Percentiles rank a stretch among this genome's conserved stretches.
Conservation (phyloP, 2,113 vertebrate genomes). For the Xyliphius kryptos region DNA sequence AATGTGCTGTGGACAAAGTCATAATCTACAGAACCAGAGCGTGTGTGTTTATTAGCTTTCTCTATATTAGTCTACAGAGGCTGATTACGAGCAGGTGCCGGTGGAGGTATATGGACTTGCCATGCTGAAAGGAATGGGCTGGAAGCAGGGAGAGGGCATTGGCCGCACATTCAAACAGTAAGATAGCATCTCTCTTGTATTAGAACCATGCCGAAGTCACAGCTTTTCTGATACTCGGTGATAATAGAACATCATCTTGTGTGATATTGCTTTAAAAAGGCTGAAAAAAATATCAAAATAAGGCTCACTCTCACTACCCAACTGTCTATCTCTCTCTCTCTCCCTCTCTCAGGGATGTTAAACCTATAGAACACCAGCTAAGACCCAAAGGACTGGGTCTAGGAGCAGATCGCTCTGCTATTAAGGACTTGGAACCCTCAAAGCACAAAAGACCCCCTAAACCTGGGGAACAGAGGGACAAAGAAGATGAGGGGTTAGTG, state of each 20-base stretch:
- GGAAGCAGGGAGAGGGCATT: slow-evolving; percentile 78
- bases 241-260: too few species aligned
- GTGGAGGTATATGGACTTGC: slow-evolving; percentile 81
- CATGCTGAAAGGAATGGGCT: slow-evolving; percentile 87
- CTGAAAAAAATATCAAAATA: too few species aligned
- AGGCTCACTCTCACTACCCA: too few species aligned
- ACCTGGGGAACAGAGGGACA: slow-evolving; percentile 66
- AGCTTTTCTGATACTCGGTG: too few species aligned
- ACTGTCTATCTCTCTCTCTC: not conserved
- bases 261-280: too few species aligned
- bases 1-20: too few species aligned
- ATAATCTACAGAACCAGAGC: too few species aligned
- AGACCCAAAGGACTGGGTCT: slow-evolving; percentile 81
- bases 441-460: slow-evolving; percentile 52
- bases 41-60: slow-evolving; percentile 13
- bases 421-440: slow-evolving; percentile 62
- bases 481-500: slow-evolving; percentile 61
- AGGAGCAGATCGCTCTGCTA: slow-evolving; percentile 72
- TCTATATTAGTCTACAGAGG: slow-evolving; percentile 68
- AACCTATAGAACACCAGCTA: slow-evolving; percentile 70
- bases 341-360: slow-evolving; percentile 65
- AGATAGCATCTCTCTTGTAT: too few species aligned
- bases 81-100: slow-evolving; percentile 76
- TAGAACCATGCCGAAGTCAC: too few species aligned
- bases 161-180: slow-evolving; percentile 84